Evolutionary conservation across 2,888 invertebrate genomes (phyloP), one percentile per base, ranked within the genome.

Genomic region (Drosophila subsilvestris): DNA sequence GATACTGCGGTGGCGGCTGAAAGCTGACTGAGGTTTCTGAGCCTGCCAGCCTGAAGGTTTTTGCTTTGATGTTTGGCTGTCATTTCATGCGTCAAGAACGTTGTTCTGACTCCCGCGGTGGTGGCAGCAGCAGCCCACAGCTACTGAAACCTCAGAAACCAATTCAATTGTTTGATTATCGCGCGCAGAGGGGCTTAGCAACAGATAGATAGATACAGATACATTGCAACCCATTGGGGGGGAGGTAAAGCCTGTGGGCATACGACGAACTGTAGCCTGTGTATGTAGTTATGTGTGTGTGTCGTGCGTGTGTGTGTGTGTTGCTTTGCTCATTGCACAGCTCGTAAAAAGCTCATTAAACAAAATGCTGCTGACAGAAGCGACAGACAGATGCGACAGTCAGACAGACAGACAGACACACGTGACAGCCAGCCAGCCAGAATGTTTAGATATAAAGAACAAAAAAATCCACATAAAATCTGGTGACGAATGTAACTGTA

Each of bases 291-390:
- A 55, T 56, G 32, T 17, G 32, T 10, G n/a, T 37, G 50, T 20
- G 32, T 22, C 6, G n/a, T 37, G 50, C 27, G 32, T 22, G n/a
- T 56, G 56, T 17, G 27, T 56, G 18, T 25, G 48, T 49, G 53
- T 65, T 48, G 32, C 70, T 14, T 44, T 61, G 50, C 25, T 55
- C 54, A 67, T 49, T 68, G 72, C 62, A 59, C 44, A 47, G 59
- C 75, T 81, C 75, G 73, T 84, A 79, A 78, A 84, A 86, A 84
- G 82, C 85, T 84, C 79, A 84, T 83, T 86, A 81, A 75, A 70
- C 65, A 74, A 74, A 80, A 73, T 61, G 74, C 68, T 70, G 70
- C 59, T 57, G 80, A 67, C 74, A 74, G 74, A 37, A 27, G 27
- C 25, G 18, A 29, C 42, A 43, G 43, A 18, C 51, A 9, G 14